Evolutionary conservation across 2,797 vertebrate genomes (phyloP), one percentile per base, ranked within the genome.

Genomic region (Hydrolagus colliei): DNA sequence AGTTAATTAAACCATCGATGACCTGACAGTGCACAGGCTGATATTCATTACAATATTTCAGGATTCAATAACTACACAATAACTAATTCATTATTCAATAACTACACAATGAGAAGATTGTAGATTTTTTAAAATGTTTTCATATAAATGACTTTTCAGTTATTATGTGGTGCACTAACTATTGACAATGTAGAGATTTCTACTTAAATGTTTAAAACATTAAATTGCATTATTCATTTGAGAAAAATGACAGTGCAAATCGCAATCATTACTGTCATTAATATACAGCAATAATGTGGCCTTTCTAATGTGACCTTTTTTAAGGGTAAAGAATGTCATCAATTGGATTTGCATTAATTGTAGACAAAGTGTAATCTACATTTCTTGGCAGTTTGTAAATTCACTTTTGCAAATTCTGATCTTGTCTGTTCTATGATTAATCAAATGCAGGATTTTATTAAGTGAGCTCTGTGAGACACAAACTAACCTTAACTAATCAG

Each of bases 401-500:
- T 6, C 41, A 52, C 14, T 32, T 82, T 8, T 68, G 68, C 20
- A 35, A 76, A 82, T 82, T 67, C 27, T 0, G 1, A 82, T 67
- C 18, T 80, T 68, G 78, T 82, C 78, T 16, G 20, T 35, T 82
- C 9, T 32, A 68, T 14, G 68, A 27, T 78, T 79, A 22, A 14
- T 8, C 32, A 82, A 20, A 18, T 68, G 79, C 5, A 68, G 74
- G 20, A 32, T 68, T 82, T 68, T 82, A 82, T 68, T 80, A 68
- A 67, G 67, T 16, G 3, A 68, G 16, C 32, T 82, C 20, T 68
- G 9, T 80, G 22, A 80, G 6, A 80, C 11, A 80, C 4, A 82
- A 91, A 88, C 87, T 89, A 91, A 86, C 87, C 87, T 91, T 91
- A 88, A 87, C 16, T 90, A 88, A 90, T 88, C 90, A 88, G 87